phyloP scores from a whole-genome alignment of 1,140 invertebrate genomes.

The Eriocheir sinensis region DNA sequence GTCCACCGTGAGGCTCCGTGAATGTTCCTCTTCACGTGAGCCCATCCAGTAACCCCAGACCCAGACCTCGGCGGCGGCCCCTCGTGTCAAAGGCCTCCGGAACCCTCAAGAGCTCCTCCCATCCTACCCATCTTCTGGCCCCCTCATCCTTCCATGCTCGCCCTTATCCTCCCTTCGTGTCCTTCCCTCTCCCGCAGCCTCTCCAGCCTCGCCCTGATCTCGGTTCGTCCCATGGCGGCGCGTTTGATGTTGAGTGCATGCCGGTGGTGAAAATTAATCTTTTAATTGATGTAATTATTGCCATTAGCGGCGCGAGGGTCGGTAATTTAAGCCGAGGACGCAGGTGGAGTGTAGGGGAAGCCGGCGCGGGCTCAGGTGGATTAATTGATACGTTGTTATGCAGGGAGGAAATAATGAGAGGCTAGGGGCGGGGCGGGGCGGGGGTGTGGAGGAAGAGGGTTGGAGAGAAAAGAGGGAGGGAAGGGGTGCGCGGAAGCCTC shows the following conservation, averaged over 20 bases:
- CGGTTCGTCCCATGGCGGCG: slow-evolving; percentile 60
- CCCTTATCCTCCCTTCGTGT: background rate
- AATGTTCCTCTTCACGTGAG: background rate
- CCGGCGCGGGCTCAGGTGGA: background rate
- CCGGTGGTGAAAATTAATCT: slow-evolving; percentile 72
- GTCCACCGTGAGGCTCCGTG: too few relatives aligned
- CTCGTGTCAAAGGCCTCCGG: background rate
- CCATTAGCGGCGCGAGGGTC: slow-evolving; percentile 49
- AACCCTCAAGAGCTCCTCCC: background rate
- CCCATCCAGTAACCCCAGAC: background rate
- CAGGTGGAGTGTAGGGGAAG: background rate
- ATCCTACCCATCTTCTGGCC: background rate
- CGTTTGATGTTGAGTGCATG: slow-evolving; percentile 70
- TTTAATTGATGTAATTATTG: slow-evolving; percentile 75
- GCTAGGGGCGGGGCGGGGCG: background rate
- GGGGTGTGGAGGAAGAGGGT: slow-evolving; percentile 61
- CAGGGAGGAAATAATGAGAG: slow-evolving; percentile 16
- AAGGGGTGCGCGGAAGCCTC: slow-evolving; percentile 43
- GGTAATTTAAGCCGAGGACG: slow-evolving; percentile 45
- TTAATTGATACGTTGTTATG: slow-evolving; percentile 48
- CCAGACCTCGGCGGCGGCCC: too few relatives aligned
- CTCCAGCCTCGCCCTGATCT: background rate
- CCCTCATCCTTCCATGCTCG: background rate
- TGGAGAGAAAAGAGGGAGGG: background rate
- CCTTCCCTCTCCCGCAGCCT: background rate